These are phyloP conservation scores for Euphydryas editha DNA, from an alignment of 2,888 invertebrate genomes.

Conservation along the genomic window DNA sequence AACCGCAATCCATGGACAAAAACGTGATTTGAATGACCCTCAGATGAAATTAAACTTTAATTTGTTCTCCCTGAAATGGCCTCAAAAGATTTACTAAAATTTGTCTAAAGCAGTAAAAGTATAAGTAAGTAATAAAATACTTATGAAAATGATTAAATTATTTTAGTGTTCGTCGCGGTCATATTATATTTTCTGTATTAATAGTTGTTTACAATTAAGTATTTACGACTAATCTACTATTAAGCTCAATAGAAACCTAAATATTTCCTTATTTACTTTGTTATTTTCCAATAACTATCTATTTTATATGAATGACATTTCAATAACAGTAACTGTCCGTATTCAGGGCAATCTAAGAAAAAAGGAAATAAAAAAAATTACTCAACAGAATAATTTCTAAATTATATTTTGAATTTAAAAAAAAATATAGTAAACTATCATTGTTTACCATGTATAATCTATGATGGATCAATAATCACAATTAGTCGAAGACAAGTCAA, in stretches of 20 bases:
- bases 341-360: too few relatives aligned
- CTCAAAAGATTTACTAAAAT: conserved; percentile 8
- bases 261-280: conserved; percentile 10
- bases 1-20: conserved; percentile 17
- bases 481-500: conserved; percentile 10
- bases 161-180: too few relatives aligned
- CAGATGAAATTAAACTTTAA: conserved; percentile 34
- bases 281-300: conserved; percentile 3
- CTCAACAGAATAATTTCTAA: neutral
- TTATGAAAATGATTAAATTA: too few relatives aligned
- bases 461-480: neutral
- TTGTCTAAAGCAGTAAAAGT: neutral
- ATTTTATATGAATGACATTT: neutral
- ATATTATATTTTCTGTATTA: neutral
- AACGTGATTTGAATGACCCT: conserved; percentile 35
- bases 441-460: neutral
- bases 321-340: neutral
- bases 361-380: neutral
- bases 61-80: conserved; percentile 23
- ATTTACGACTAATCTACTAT: neutral
- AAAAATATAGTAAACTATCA: neutral
- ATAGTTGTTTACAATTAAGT: neutral
- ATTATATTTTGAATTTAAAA: neutral
- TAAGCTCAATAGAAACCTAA: neutral
- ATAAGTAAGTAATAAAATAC: neutral